phyloP scores from a whole-genome alignment of 2,113 vertebrate species.

The Ciconia boyciana region DNA sequence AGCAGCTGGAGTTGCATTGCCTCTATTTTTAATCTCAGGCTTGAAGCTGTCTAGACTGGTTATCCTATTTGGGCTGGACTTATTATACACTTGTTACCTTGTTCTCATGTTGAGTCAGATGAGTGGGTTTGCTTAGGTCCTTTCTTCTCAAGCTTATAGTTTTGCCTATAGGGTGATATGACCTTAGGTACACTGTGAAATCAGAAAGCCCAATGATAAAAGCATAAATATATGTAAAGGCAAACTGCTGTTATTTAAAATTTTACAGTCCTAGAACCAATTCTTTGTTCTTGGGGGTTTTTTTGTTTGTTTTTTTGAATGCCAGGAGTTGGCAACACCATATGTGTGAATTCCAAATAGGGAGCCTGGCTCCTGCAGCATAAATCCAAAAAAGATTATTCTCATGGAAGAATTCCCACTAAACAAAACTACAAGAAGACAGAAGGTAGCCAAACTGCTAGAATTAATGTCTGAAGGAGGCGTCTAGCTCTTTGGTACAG shows the following conservation, averaged over 20 bases:
- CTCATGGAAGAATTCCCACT: background rate
- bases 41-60: background rate
- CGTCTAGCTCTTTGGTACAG: background rate
- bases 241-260: background rate
- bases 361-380: background rate
- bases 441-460: background rate
- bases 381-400: background rate
- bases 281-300: background rate
- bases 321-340: background rate
- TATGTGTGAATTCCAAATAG: background rate
- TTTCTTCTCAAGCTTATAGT: background rate
- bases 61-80: background rate
- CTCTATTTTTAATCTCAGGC: background rate
- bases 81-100: background rate
- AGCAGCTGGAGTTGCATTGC: background rate
- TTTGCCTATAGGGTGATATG: background rate
- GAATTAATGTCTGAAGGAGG: background rate
- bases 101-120: background rate
- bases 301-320: background rate
- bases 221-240: background rate
- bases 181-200: background rate
- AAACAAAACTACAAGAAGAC: background rate
- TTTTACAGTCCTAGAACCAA: background rate
- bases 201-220: background rate
- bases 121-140: background rate